phyloP scores from a whole-genome alignment of 2,797 vertebrate species.

The Cryptoblepharus egeriae region DNA sequence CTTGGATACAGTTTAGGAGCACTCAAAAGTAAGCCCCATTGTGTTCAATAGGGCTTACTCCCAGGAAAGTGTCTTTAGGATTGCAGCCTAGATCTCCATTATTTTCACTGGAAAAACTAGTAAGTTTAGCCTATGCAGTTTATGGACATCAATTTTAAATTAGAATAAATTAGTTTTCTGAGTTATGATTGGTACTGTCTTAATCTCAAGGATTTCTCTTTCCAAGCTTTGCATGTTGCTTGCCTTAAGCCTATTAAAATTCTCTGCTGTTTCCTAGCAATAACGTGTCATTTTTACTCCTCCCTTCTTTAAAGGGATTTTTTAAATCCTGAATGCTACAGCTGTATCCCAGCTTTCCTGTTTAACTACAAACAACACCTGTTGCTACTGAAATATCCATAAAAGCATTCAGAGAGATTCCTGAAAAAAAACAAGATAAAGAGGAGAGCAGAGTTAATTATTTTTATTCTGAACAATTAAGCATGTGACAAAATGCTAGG shows the following conservation, averaged over 20 bases:
- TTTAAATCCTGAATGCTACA: slow-evolving; percentile 50
- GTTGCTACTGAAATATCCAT: slow-evolving; percentile 49
- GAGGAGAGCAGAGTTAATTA: slow-evolving; percentile 43
- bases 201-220: slow-evolving; percentile 73
- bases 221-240: slow-evolving; percentile 71
- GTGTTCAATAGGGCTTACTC: too few species aligned
- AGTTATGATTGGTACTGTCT: slow-evolving; percentile 67
- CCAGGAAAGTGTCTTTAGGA: too few species aligned
- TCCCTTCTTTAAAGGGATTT: slow-evolving; percentile 47
- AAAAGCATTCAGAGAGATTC: slow-evolving; percentile 54
- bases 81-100: slow-evolving; percentile 29
- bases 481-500: slow-evolving; percentile 27
- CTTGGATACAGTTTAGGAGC: too few species aligned
- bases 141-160: slow-evolving; percentile 31
- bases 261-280: slow-evolving; percentile 76
- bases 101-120: slow-evolving; percentile 24
- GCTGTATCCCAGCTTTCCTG: slow-evolving; percentile 62
- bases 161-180: slow-evolving; percentile 32
- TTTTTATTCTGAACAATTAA: slow-evolving; percentile 43
- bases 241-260: slow-evolving; percentile 78
- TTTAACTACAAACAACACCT: slow-evolving; percentile 70
- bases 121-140: slow-evolving; percentile 6
- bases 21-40: too few species aligned
- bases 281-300: slow-evolving; percentile 52
- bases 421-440: slow-evolving; percentile 46